A percentile compares a stretch with the other conserved stretches of the same genome.
phyloP scores from a whole-genome alignment of 2,797 vertebrate genomes.

The Helarctos malayanus region DNA sequence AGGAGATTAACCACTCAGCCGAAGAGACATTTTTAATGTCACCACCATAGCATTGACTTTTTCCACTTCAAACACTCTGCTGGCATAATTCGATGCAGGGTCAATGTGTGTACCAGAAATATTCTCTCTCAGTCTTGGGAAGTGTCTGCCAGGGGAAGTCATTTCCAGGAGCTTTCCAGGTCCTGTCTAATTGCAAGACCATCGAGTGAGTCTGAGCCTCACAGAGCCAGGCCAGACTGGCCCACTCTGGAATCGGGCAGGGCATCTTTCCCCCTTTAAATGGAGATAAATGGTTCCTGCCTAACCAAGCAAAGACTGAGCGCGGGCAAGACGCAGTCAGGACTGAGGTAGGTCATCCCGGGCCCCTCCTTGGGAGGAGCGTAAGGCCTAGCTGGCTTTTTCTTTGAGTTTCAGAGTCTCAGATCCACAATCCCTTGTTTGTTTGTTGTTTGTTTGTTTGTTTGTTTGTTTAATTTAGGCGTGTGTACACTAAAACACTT shows the following conservation, averaged over 20 bases:
- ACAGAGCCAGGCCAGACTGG: not conserved
- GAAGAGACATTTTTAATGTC: slow-evolving; percentile 63
- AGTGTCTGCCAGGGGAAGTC: not conserved
- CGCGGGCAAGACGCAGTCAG: slow-evolving; percentile 10
- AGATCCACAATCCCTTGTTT: not conserved
- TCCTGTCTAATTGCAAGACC: not conserved
- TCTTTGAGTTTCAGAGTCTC: not conserved
- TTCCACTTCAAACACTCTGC: slow-evolving; percentile 19
- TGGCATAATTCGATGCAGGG: not conserved
- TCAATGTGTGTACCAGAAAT: not conserved
- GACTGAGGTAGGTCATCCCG: not conserved
- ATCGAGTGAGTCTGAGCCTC: not conserved
- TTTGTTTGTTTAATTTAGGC: not conserved
- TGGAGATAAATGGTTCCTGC: not conserved
- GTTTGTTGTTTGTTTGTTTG: not conserved
- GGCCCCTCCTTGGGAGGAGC: not conserved
- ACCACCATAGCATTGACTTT: slow-evolving; percentile 29
- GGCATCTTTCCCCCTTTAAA: not conserved
- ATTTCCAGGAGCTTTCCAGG: not conserved
- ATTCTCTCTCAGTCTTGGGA: not conserved
- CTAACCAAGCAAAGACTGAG: slow-evolving; percentile 22
- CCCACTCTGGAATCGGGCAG: not conserved
- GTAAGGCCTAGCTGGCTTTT: not conserved
- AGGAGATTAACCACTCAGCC: slow-evolving; percentile 63
- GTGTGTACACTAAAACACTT: not conserved